Base-by-base conservation (phyloP, 2,888 invertebrate species). In the Drosophila stalkeri region DNA sequence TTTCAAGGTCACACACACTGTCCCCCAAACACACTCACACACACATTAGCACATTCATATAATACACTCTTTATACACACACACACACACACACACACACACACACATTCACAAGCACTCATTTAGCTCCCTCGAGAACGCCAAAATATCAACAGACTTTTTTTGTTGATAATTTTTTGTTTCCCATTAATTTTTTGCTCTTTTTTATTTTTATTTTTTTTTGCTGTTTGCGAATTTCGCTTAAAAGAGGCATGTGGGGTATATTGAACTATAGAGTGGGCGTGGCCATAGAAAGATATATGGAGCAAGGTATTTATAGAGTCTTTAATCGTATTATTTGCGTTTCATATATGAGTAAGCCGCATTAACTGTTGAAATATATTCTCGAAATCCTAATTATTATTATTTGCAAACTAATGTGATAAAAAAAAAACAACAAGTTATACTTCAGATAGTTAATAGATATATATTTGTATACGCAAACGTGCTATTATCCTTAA, bases 1-100 rank as follows among this genome's bases (percentile, higher is more conserved):
- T 83, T 90, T 86, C 86, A 86, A 90, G 90, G 86, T 86, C 86
- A 88, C 81, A 52, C 78, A 79, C 73, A 85, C 86, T 67, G 65
- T 31, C 54, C 49, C 47, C 54, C 47, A 47, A 23, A 7, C 18
- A 46, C 31, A 54, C 49, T 18, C 49, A 12, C n/a, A 57, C 11
- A 33, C 31, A n/a, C n/a, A 62, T n/a, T n/a, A n/a, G n/a, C 69
- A 64, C 67, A 63, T 35, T 12, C 49, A 31, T 11, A 59, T 6
- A 12, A 47, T 59, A 62, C 71, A 37, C 70, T 55, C 64, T 64
- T 20, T 7, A 7, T 39, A n/a, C 23, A 23, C 23, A 31, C 27
- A 43, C 11, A 51, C 49, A n/a, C 31, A 39, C 27, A 41, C 49
- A 31, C 23, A 23, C 23, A 31, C 27, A 43, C 11, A 51, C 49